Conservation (phyloP, 2,888 invertebrate genomes). For the Meteorus colon region DNA sequence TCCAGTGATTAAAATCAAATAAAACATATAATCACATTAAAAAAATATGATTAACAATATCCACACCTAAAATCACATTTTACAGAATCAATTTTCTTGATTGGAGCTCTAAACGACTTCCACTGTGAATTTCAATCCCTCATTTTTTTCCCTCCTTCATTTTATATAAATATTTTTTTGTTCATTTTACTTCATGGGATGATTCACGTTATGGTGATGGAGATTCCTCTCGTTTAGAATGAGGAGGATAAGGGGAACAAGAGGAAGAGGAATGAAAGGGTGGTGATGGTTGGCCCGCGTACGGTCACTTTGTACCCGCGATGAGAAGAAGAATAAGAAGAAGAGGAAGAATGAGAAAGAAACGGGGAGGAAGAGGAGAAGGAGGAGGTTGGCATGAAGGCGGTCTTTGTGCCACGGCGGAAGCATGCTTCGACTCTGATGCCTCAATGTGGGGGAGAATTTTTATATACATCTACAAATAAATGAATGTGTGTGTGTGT, state of each 20-base stretch:
- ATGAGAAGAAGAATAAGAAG: slow-evolving; percentile 6
- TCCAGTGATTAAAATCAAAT: too few relatives aligned
- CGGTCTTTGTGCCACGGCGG: slow-evolving; percentile 68
- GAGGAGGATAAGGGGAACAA: slow-evolving; percentile 38
- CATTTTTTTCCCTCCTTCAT: not conserved
- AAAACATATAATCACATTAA: too few relatives aligned
- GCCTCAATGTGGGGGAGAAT: slow-evolving; percentile 33
- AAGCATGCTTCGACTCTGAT: slow-evolving; percentile 69
- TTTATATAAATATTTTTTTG: not conserved
- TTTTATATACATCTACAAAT: not conserved
- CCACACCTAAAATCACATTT: slow-evolving; percentile 1
- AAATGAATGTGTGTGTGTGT: not conserved
- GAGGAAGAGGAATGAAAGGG: slow-evolving; percentile 11
- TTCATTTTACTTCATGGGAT: slow-evolving; percentile 43
- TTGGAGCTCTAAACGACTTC: too few relatives aligned
- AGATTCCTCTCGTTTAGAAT: slow-evolving; percentile 18
- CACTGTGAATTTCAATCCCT: too few relatives aligned
- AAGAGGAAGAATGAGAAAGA: not conserved
- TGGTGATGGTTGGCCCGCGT: slow-evolving; percentile 38
- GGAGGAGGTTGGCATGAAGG: slow-evolving; percentile 60
- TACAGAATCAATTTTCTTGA: too few relatives aligned
- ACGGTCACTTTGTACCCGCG: slow-evolving; percentile 36
- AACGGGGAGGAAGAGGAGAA: not conserved
- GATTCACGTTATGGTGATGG: slow-evolving; percentile 46
- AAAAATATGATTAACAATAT: slow-evolving; percentile 11